A percentile compares a stretch with the other conserved stretches of the same genome.
phyloP scores from a whole-genome alignment of 2,797 vertebrate species.

The Neostethus bicornis region DNA sequence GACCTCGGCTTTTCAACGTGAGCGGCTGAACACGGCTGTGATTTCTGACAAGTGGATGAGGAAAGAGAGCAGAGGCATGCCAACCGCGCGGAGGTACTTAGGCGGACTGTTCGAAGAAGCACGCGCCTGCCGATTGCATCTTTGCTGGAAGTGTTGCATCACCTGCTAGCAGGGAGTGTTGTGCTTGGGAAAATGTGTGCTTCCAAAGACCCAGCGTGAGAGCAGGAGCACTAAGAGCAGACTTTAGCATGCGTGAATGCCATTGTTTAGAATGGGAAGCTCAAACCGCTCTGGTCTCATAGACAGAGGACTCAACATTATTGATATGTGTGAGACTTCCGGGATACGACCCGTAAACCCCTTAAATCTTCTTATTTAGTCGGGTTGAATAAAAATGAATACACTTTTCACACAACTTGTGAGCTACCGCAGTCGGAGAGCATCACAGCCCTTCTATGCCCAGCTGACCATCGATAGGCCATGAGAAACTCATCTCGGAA shows the following conservation, averaged over 20 bases:
- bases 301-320: conserved; percentile 69
- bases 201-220: conserved; percentile 76
- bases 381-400: conserved; percentile 74
- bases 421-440: conserved; percentile 22
- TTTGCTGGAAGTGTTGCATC: conserved; percentile 81
- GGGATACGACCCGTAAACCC: conserved; percentile 67
- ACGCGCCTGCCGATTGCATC: conserved; percentile 74
- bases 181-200: conserved; percentile 75
- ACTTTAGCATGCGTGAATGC: conserved; percentile 69
- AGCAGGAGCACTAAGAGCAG: conserved; percentile 66
- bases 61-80: conserved; percentile 64
- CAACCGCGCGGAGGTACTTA: conserved; percentile 70
- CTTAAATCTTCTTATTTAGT: conserved; percentile 70
- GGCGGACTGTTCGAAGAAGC: conserved; percentile 64
- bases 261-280: conserved; percentile 79
- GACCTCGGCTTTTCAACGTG: conserved; percentile 69
- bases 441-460: conserved; percentile 24
- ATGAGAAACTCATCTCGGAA: too few species aligned
- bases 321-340: conserved; percentile 62
- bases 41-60: conserved; percentile 76
- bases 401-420: conserved; percentile 28
- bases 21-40: conserved; percentile 63
- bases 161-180: conserved; percentile 65
- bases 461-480: too few species aligned
- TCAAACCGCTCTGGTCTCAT: conserved; percentile 65